Conservation (phyloP, 1,140 invertebrate species). For the Ladona fulva region DNA sequence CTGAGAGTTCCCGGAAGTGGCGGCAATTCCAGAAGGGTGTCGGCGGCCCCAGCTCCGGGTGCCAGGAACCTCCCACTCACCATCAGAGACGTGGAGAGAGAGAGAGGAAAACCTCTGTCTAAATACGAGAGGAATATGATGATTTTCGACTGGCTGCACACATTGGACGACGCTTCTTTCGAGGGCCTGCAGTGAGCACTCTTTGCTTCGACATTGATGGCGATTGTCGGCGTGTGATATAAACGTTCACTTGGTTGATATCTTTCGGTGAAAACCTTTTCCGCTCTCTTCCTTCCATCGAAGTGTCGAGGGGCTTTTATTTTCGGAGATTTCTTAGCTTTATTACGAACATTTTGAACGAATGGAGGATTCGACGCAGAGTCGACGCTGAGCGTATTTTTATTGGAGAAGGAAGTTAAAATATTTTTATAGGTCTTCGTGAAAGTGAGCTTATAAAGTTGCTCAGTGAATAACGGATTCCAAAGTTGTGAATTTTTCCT, state of each 20-base stretch:
- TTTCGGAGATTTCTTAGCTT: too few species aligned
- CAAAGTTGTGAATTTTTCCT: too few species aligned
- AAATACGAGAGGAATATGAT: slow-evolving; percentile 87
- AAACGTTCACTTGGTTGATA: not conserved
- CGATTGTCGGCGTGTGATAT: not conserved
- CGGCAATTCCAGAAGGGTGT: slow-evolving; percentile 20
- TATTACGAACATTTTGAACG: too few species aligned
- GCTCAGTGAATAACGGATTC: too few species aligned
- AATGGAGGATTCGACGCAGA: too few species aligned
- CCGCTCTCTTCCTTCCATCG: too few species aligned
- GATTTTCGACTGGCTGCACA: slow-evolving; percentile 87
- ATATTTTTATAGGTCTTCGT: too few species aligned
- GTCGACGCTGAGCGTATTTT: too few species aligned
- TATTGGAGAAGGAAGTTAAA: too few species aligned
- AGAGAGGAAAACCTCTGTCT: slow-evolving; percentile 69
- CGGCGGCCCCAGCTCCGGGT: slow-evolving; percentile 22
- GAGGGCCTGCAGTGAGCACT: slow-evolving; percentile 37
- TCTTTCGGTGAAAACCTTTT: too few species aligned
- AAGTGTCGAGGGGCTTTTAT: too few species aligned
- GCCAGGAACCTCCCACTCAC: slow-evolving; percentile 52
- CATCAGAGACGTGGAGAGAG: slow-evolving; percentile 66
- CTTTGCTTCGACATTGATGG: not conserved
- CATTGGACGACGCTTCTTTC: slow-evolving; percentile 58
- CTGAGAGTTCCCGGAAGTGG: not conserved
- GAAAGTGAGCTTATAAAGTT: too few species aligned